Evolutionary conservation across 1,140 invertebrate species (phyloP).

Genomic region (Panulirus ornatus): DNA sequence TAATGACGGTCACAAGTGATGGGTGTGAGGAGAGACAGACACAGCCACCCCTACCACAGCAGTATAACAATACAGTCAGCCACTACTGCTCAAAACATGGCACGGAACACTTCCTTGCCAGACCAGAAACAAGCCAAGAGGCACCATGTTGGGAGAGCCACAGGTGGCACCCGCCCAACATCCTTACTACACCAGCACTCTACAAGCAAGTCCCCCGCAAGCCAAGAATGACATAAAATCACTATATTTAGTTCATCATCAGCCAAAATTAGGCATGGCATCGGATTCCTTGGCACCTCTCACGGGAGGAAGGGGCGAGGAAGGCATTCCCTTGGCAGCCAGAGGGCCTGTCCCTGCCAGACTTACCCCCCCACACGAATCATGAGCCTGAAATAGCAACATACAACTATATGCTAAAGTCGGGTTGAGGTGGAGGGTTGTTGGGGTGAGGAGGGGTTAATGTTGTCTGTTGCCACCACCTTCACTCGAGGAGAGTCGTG

Average conservation of each 20-base stretch:
- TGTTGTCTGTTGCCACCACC: too few relatives aligned
- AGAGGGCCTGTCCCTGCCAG: not conserved
- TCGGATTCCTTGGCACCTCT: not conserved
- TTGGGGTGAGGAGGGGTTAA: too few relatives aligned
- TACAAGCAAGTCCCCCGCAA: too few relatives aligned
- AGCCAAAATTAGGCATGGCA: not conserved
- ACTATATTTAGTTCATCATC: not conserved
- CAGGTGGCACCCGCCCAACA: not conserved
- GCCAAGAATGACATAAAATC: conserved; percentile 17
- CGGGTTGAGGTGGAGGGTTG: too few relatives aligned
- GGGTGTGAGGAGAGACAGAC: too few relatives aligned
- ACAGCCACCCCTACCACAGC: too few relatives aligned
- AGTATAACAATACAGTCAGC: too few relatives aligned
- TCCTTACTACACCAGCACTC: too few relatives aligned
- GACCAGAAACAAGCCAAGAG: not conserved
- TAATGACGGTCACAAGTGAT: too few relatives aligned
- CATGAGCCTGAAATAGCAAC: conserved; percentile 32
- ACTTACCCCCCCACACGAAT: too few relatives aligned
- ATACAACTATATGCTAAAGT: not conserved
- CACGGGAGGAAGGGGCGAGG: not conserved
- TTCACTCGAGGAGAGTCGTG: too few relatives aligned
- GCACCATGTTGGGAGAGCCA: not conserved
- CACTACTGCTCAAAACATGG: not conserved
- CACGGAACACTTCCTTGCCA: not conserved
- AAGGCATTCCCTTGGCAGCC: not conserved